Evolutionary conservation across 2,113 vertebrate species (phyloP).

Genomic region (Pachycephala philippinensis): DNA sequence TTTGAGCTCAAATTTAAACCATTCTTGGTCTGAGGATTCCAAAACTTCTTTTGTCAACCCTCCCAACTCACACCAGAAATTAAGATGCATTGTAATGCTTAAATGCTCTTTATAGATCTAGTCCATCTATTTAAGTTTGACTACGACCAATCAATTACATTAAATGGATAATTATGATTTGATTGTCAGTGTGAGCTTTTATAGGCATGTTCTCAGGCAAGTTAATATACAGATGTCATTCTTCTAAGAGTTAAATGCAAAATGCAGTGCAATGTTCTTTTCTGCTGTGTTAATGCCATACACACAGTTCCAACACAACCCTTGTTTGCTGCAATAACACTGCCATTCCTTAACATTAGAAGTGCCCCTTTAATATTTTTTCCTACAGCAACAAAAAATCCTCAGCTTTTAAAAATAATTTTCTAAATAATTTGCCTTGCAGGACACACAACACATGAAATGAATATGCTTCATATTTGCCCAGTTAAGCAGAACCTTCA

Average conservation of each 20-base stretch:
- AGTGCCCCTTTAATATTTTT: neutral
- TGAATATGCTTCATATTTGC: conserved; percentile 21
- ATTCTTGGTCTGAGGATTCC: neutral
- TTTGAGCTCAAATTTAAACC: neutral
- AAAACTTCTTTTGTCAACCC: neutral
- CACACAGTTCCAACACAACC: neutral
- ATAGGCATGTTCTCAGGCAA: neutral
- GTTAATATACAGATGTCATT: neutral
- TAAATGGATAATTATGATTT: neutral
- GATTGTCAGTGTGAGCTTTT: conserved; percentile 1
- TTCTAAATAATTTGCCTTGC: conserved; percentile 39
- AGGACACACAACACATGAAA: conserved; percentile 54
- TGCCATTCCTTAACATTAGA: neutral
- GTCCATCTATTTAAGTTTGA: neutral
- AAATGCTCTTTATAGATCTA: neutral
- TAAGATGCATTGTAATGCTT: neutral
- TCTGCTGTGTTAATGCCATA: neutral
- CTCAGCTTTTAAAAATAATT: conserved; percentile 1
- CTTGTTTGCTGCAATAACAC: neutral
- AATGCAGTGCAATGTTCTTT: neutral
- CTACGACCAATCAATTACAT: neutral
- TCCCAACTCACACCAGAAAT: neutral
- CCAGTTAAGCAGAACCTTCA: conserved; percentile 35
- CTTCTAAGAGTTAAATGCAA: neutral
- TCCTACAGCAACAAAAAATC: conserved; percentile 16